Percentiles rank a stretch among this genome's conserved stretches.
These are phyloP conservation scores for Amphiduros pacificus DNA, from an alignment of 2,888 invertebrate species.

Conservation along the genomic window DNA sequence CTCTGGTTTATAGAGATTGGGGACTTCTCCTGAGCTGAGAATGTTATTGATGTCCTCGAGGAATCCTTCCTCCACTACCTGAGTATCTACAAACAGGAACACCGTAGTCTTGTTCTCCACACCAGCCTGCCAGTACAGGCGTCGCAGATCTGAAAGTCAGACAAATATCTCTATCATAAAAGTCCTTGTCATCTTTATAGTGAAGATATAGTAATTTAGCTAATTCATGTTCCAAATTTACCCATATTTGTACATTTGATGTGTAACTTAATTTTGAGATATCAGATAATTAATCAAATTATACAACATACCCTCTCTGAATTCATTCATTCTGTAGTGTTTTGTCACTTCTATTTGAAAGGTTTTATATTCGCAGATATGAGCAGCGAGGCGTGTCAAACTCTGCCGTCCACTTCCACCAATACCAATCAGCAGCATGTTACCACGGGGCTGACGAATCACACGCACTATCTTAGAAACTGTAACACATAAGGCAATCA, in stretches of 20 bases:
- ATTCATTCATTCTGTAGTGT: conserved; percentile 74
- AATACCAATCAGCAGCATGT: conserved; percentile 82
- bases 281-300: too few species aligned
- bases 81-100: conserved; percentile 85
- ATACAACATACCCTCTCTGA: conserved; percentile 61
- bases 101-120: conserved; percentile 75
- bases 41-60: conserved; percentile 87
- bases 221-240: too few species aligned
- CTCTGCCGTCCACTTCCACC: conserved; percentile 85
- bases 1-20: conserved; percentile 83
- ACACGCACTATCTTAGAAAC: conserved; percentile 80
- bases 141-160: conserved; percentile 69
- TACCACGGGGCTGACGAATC: conserved; percentile 79
- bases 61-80: conserved; percentile 79
- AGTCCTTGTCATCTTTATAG: too few species aligned
- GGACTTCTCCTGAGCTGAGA: conserved; percentile 83
- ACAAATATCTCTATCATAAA: too few species aligned
- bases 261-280: too few species aligned
- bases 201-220: too few species aligned
- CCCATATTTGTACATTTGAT: too few species aligned
- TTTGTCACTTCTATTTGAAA: conserved; percentile 81
- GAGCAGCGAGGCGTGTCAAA: conserved; percentile 74
- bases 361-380: conserved; percentile 76
- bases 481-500: too few species aligned
- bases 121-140: conserved; percentile 73